Evolutionary conservation across 2,888 invertebrate genomes (phyloP).

Genomic region (Nipponacmea schrenckii): DNA sequence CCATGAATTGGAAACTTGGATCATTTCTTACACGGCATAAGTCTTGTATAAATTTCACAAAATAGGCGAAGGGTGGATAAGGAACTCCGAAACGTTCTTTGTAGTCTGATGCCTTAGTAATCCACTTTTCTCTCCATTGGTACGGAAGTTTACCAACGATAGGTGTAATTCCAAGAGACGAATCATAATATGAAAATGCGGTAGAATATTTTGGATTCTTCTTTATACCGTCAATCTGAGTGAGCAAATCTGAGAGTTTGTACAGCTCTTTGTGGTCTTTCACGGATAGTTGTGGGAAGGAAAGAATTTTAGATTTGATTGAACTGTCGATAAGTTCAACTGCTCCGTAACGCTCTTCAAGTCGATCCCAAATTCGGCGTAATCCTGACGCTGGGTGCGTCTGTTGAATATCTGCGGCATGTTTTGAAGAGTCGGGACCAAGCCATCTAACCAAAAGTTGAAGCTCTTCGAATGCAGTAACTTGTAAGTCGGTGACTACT

Average conservation of each 20-base stretch:
- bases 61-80: slow-evolving; percentile 34
- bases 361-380: no score
- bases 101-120: slow-evolving; percentile 23
- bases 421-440: no score
- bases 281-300: slow-evolving; percentile 28
- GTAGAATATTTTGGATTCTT: slow-evolving; percentile 21
- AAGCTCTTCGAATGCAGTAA: no score
- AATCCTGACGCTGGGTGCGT: no score
- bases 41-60: slow-evolving; percentile 30
- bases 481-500: no score
- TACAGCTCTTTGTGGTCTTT: slow-evolving; percentile 29
- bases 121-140: slow-evolving; percentile 35
- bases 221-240: slow-evolving; percentile 29
- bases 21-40: slow-evolving; percentile 28
- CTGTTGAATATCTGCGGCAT: no score
- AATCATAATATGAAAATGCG: slow-evolving; percentile 31
- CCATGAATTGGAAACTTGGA: slow-evolving; percentile 31
- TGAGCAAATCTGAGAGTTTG: slow-evolving; percentile 27
- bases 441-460: no score
- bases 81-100: slow-evolving; percentile 25
- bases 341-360: no score
- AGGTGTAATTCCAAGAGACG: slow-evolving; percentile 29
- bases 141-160: slow-evolving; percentile 35
- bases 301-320: slow-evolving; percentile 24
- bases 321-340: no score